phyloP scores from a whole-genome alignment of 2,797 vertebrate genomes.

The Channallabes apus region DNA sequence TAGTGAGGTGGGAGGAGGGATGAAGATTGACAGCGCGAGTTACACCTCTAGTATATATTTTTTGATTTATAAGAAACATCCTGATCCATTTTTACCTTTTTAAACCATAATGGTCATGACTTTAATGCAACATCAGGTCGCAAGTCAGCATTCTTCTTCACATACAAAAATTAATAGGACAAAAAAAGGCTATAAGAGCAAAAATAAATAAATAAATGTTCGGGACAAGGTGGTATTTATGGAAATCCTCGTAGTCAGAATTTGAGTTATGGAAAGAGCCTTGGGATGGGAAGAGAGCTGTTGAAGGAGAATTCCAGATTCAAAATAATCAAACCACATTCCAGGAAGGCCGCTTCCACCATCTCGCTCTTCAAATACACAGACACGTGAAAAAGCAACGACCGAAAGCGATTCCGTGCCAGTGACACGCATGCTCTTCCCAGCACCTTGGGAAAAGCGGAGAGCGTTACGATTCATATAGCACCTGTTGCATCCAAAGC shows the following conservation, averaged over 20 bases:
- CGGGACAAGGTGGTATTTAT: constrained; percentile 42
- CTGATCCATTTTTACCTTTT: not conserved
- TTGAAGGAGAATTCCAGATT: constrained; percentile 45
- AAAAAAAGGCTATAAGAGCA: not conserved
- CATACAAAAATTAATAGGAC: not conserved
- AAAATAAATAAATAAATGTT: not conserved
- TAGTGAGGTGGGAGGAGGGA: constrained; percentile 9
- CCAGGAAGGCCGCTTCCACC: constrained; percentile 37
- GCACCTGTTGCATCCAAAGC: constrained; percentile 57
- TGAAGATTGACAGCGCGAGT: not conserved
- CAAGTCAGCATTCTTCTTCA: not conserved
- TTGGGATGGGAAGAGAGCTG: constrained; percentile 8
- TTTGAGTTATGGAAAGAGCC: constrained; percentile 17
- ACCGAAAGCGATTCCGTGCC: not conserved
- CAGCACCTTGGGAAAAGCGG: constrained; percentile 19
- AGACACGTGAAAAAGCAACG: constrained; percentile 5
- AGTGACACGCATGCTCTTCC: constrained; percentile 11
- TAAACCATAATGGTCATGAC: not conserved
- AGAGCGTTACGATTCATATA: constrained; percentile 30
- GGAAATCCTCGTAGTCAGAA: constrained; percentile 28
- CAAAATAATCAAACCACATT: constrained; percentile 50
- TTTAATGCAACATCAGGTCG: not conserved
- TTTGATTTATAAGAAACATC: too few species aligned
- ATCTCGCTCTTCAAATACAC: constrained; percentile 18
- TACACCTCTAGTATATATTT: not conserved